Evolutionary conservation across 2,888 invertebrate species (phyloP).

Genomic region (Drosophila prolongata): DNA sequence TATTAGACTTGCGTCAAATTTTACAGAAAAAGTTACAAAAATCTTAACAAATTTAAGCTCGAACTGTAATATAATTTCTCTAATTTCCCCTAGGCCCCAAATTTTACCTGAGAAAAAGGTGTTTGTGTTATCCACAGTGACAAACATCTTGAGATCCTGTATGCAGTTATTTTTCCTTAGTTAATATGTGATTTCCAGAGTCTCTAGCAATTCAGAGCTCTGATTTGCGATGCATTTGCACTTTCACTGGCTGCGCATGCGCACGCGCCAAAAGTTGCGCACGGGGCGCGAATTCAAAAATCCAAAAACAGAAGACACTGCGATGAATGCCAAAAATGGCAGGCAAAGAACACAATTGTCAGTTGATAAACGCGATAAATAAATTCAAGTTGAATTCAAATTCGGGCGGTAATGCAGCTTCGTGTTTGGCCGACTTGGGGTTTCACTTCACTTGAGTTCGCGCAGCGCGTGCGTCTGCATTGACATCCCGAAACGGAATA

Average conservation of each 20-base stretch:
- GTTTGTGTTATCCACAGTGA: conserved; percentile 83
- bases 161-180: neutral
- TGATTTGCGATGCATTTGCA: conserved; percentile 63
- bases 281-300: conserved; percentile 1
- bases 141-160: conserved; percentile 79
- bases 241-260: conserved; percentile 69
- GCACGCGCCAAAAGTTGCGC: conserved; percentile 61
- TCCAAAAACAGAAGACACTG: conserved; percentile 5
- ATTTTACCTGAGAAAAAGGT: conserved; percentile 83
- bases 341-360: conserved; percentile 30
- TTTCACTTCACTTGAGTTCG: conserved; percentile 42
- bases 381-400: conserved; percentile 53
- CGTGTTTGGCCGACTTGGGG: conserved; percentile 1
- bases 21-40: neutral
- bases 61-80: neutral
- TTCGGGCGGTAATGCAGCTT: conserved; percentile 7
- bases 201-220: conserved; percentile 44
- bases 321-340: conserved; percentile 59
- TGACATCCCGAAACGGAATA: conserved; percentile 84
- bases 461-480: conserved; percentile 83
- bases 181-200: conserved; percentile 25
- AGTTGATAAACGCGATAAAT: conserved; percentile 50
- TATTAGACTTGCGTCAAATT: too few species aligned
- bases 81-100: neutral
- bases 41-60: neutral